Conservation (phyloP, 2,113 vertebrate genomes). For the Desmodus rotundus region DNA sequence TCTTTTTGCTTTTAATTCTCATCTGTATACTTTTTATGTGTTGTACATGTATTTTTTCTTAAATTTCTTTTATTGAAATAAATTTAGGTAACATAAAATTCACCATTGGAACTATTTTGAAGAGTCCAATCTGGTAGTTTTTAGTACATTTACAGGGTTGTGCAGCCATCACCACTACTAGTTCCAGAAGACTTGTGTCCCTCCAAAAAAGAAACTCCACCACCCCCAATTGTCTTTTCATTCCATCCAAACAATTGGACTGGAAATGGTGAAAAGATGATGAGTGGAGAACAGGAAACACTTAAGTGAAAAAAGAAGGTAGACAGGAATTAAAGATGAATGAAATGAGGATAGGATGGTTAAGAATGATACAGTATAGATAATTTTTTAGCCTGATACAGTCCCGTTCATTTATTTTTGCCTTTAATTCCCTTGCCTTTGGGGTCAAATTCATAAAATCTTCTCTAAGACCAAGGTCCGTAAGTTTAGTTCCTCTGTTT, state of each 20-base stretch:
- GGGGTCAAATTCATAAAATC: too few species aligned
- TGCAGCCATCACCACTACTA: neutral
- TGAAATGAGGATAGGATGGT: neutral
- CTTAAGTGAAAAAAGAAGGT: neutral
- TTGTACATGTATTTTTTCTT: neutral
- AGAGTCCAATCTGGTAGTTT: neutral
- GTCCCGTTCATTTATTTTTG: too few species aligned
- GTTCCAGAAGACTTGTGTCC: neutral
- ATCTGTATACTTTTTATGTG: neutral
- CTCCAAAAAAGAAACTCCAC: neutral
- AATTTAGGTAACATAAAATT: neutral
- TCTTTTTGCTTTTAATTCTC: slow-evolving; percentile 17
- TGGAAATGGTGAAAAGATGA: neutral
- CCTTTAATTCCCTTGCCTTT: too few species aligned
- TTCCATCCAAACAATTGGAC: neutral
- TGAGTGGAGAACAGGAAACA: neutral
- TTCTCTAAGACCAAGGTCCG: too few species aligned
- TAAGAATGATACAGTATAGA: neutral
- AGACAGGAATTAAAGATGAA: neutral
- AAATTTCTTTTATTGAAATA: neutral
- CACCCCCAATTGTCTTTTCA: neutral
- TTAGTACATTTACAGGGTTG: neutral
- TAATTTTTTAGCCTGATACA: neutral
- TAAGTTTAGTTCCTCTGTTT: too few species aligned
- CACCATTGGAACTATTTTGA: neutral